Conservation (phyloP, 2,113 vertebrate genomes). For the Irena cyanogastra region DNA sequence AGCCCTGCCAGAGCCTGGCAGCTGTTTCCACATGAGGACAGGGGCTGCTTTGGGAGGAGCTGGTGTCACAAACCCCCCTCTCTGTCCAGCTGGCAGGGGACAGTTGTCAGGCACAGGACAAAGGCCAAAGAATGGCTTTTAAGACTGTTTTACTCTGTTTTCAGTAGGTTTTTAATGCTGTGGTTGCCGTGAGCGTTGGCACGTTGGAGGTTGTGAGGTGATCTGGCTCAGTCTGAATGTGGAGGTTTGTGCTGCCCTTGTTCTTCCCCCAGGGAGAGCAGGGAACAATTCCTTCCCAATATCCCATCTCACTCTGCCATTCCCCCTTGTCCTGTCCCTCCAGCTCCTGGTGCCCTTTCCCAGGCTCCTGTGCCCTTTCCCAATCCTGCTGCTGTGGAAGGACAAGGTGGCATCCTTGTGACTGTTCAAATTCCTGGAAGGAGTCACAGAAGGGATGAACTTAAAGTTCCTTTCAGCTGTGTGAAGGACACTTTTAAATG, state of each 20-base stretch:
- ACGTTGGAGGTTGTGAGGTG: accelerated
- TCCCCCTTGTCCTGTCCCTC: neutral
- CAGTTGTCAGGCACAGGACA: neutral
- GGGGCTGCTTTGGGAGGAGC: neutral
- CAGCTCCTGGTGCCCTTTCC: neutral
- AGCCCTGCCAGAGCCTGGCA: neutral
- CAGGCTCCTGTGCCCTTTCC: neutral
- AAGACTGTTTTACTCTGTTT: neutral
- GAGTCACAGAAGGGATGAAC: neutral
- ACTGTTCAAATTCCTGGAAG: neutral
- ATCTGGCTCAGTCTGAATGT: neutral
- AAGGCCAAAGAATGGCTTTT: neutral
- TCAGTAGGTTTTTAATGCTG: neutral
- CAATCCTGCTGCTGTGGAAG: neutral
- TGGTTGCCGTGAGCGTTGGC: accelerated
- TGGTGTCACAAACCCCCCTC: neutral
- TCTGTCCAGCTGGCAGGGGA: neutral
- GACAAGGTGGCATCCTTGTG: neutral
- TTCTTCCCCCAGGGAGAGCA: neutral
- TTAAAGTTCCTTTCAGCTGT: neutral
- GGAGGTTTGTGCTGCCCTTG: neutral
- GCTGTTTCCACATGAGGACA: neutral
- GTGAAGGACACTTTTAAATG: neutral
- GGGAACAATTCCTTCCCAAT: neutral
- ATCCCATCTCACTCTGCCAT: neutral